phyloP scores from a whole-genome alignment of 2,888 invertebrate genomes.

The Dione juno region DNA sequence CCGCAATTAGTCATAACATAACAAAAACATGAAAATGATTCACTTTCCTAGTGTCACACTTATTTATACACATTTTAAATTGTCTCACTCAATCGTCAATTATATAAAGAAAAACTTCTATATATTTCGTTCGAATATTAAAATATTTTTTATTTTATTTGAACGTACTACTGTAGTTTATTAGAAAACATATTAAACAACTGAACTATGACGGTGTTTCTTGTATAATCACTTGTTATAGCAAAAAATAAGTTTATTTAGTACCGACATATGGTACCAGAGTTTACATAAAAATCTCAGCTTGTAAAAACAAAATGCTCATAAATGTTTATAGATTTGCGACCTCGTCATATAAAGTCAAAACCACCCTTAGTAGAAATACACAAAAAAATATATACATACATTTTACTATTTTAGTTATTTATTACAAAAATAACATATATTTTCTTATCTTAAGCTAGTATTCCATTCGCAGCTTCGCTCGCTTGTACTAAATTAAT shows the following conservation, averaged over 20 bases:
- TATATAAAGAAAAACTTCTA: too few relatives aligned
- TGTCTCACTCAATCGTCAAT: too few relatives aligned
- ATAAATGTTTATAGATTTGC: conserved; percentile 53
- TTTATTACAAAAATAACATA: neutral
- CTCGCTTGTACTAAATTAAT: too few relatives aligned
- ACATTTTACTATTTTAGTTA: neutral
- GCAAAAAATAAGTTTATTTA: conserved; percentile 26
- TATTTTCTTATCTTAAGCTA: neutral
- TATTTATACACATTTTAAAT: too few relatives aligned
- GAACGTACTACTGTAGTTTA: neutral
- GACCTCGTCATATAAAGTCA: conserved; percentile 47
- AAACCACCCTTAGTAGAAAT: conserved; percentile 1
- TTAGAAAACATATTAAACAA: neutral
- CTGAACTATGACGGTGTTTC: neutral
- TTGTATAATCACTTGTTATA: conserved; percentile 1
- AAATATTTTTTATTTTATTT: too few relatives aligned
- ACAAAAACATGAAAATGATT: too few relatives aligned
- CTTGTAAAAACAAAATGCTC: conserved; percentile 48
- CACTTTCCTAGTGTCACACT: too few relatives aligned
- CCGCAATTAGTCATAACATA: too few relatives aligned
- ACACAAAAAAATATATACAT: neutral
- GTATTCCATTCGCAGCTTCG: too few relatives aligned
- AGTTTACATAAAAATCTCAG: conserved; percentile 43
- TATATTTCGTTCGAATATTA: too few relatives aligned
- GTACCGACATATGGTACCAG: conserved; percentile 39